Evolutionary conservation across 1,140 invertebrate species (phyloP).

Genomic region (Lepidurus apus): DNA sequence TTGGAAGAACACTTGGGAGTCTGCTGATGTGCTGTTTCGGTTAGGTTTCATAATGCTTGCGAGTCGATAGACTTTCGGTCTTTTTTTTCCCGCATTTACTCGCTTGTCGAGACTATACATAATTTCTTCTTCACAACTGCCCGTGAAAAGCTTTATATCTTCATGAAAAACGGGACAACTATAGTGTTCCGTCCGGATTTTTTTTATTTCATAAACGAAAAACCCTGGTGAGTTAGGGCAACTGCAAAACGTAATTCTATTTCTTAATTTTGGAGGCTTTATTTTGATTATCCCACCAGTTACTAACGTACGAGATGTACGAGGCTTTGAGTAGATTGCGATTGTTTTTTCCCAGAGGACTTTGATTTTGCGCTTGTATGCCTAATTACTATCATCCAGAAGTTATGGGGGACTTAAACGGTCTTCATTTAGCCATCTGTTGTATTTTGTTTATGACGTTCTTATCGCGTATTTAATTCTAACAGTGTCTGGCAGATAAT

Average conservation of each 20-base stretch:
- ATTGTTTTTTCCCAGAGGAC: background rate
- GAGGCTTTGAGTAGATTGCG: background rate
- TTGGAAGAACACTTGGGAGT: background rate
- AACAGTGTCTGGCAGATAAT: background rate
- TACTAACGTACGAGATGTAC: background rate
- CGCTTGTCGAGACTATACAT: background rate
- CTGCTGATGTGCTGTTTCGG: background rate
- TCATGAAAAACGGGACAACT: background rate
- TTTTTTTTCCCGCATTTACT: background rate
- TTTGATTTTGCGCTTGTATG: background rate
- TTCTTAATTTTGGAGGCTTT: background rate
- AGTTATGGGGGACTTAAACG: background rate
- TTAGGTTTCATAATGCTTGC: background rate
- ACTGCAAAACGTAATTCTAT: background rate
- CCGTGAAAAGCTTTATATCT: conserved; percentile 18
- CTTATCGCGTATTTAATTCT: conserved; percentile 1
- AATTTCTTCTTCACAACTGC: conserved; percentile 7
- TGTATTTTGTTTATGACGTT: background rate
- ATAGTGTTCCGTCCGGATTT: conserved; percentile 11
- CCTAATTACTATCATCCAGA: background rate
- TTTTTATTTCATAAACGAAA: background rate
- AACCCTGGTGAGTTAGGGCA: background rate
- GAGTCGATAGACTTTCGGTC: background rate
- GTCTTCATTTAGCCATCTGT: background rate
- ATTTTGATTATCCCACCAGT: background rate